Evolutionary conservation across 2,797 vertebrate species (phyloP).

Genomic region (Ataeniobius toweri): DNA sequence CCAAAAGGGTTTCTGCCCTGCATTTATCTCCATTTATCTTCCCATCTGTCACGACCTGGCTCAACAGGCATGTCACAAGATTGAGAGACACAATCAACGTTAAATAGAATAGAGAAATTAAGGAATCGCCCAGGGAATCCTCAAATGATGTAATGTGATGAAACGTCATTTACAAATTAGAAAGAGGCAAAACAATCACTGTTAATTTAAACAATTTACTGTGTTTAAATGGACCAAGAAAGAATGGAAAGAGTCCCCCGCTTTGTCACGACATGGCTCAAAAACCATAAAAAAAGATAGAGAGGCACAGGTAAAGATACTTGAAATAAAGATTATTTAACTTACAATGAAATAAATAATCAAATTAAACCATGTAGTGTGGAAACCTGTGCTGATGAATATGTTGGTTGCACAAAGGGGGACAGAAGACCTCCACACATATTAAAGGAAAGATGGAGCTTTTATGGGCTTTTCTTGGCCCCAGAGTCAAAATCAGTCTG

Average conservation of each 20-base stretch:
- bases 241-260: neutral
- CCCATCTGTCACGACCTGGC: too few species aligned
- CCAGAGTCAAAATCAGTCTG: neutral
- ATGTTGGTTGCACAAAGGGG: neutral
- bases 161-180: too few species aligned
- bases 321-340: neutral
- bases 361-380: neutral
- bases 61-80: too few species aligned
- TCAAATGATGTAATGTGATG: too few species aligned
- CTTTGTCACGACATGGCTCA: neutral
- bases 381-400: neutral
- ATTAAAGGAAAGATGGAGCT: neutral
- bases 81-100: too few species aligned
- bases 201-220: neutral
- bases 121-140: too few species aligned
- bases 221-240: neutral
- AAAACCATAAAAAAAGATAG: neutral
- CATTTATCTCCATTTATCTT: too few species aligned
- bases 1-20: too few species aligned
- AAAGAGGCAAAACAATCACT: too few species aligned
- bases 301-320: neutral
- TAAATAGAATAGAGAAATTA: too few species aligned
- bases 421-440: neutral
- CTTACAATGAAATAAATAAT: neutral
- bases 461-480: neutral